Evolutionary conservation across 2,888 invertebrate genomes (phyloP).

Genomic region (Bugulina stolonifera): DNA sequence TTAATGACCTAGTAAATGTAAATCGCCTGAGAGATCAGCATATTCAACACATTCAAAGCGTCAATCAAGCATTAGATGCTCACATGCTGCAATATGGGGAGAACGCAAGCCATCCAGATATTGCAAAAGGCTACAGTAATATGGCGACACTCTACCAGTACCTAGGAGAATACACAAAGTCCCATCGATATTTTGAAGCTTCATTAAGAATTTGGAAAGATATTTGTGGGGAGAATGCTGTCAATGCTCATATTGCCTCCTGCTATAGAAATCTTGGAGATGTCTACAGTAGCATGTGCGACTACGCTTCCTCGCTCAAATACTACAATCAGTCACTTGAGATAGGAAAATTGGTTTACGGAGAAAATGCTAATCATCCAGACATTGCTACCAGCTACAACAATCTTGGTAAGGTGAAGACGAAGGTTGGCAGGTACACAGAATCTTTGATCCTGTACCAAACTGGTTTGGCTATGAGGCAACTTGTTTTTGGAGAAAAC

Average conservation of each 20-base stretch:
- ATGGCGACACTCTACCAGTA: neutral
- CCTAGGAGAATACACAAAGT: neutral
- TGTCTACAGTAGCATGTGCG: neutral
- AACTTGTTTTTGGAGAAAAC: neutral
- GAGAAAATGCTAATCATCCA: neutral
- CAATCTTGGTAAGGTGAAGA: neutral
- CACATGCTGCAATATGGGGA: neutral
- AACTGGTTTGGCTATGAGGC: neutral
- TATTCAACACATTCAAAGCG: neutral
- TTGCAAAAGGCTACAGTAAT: neutral
- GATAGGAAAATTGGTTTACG: neutral
- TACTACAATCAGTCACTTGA: neutral
- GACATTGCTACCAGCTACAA: neutral
- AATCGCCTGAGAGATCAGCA: neutral
- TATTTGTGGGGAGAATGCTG: neutral
- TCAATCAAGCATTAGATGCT: neutral
- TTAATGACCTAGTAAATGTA: neutral
- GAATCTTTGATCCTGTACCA: neutral
- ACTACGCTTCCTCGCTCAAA: neutral
- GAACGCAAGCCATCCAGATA: neutral
- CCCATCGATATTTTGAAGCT: neutral
- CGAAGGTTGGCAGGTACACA: neutral
- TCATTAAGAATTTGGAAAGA: neutral
- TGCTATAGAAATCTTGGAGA: neutral
- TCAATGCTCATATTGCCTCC: neutral